Base-by-base conservation (phyloP, 2,888 invertebrate genomes). In the Ferrisia virgata region DNA sequence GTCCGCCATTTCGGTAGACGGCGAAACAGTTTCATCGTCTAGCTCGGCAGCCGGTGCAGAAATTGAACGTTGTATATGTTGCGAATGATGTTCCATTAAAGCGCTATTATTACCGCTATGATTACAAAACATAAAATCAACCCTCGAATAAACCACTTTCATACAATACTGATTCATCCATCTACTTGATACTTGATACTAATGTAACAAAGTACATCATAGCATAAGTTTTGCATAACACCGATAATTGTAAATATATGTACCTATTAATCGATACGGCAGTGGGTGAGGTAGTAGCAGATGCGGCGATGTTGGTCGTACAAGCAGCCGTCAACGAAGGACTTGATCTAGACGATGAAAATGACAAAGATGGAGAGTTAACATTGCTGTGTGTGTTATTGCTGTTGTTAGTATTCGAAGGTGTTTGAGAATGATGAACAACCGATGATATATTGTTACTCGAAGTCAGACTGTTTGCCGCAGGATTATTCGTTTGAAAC, bases 211-310 rank as follows among this genome's bases (percentile, higher is more conserved):
- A n/a, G n/a, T n/a, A n/a, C n/a, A n/a, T n/a, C n/a, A n/a, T n/a
- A n/a, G n/a, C n/a, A n/a, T n/a, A n/a, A n/a, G n/a, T n/a, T n/a
- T n/a, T n/a, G n/a, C n/a, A n/a, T n/a, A n/a, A n/a, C n/a, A n/a
- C n/a, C n/a, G n/a, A n/a, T n/a, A n/a, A n/a, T n/a, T n/a, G 22
- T 2, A 58, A n/a, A 25, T 11, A 64, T 13, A n/a, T n/a, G 8
- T 82, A 69, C 82, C 82, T 82, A 43, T 82, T 82, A 2, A 72
- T 47, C 25, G 82, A 82, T 72, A 82, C 69, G 76, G 82, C 82
- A 82, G 82, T 82, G 64, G 82, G 82, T 72, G 82, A 82, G 3
- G 82, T 82, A 47, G 82, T 82, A 58, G 82, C 72, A 72, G 82
- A 82, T 28, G 82, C 82, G 40, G 40, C 43, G 36, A 40, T 69